Evolutionary conservation across 2,888 invertebrate species (phyloP), one percentile per base, ranked within the genome.

Genomic region (Chaitophorus viminalis): DNA sequence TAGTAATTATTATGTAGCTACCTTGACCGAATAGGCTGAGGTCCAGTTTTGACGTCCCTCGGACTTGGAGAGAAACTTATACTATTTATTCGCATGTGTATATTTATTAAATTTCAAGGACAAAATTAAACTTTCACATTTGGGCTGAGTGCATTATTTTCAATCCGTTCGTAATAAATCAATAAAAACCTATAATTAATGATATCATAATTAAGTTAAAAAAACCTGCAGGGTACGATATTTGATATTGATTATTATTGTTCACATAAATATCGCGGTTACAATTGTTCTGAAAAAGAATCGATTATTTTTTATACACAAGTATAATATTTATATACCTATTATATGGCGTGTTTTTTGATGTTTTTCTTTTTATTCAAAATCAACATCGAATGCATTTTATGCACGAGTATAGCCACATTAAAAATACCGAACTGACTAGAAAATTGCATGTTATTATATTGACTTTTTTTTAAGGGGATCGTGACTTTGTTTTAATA

Each of bases 21-120:
- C 87, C 87, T 87, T 87, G 87, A 87, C 87, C 87, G 87, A 87
- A 87, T 87, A 87, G 87, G 87, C 87, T 74, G 87, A 31, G 87
- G 87, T 87, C 87, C 87, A 87, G 87, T 87, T 87, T 81, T 75
- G 74, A 81, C 81, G 87, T 87, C 81, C 87, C 87, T 87, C 87
- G 74, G 79, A 86, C 72, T 78, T 86, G 33, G 72, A 74, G 74
- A 81, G 81, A 87, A 87, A 87, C 87, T 87, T 81, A 87, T 60
- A 72, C 60, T 31, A 70, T 78, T 86, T 65, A 72, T 46, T 79
- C 36, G 70, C 17, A 11, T 46, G 74, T 65, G 14, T 72, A 29
- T 70, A 36, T 75, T 72, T 87, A 87, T 87, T 81, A 75, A 75
- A 87, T 75, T 81, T 81, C 87, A 87, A 87, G 87, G 87, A 87